phyloP scores from a whole-genome alignment of 2,888 invertebrate genomes.

The Yponomeuta evonymella region DNA sequence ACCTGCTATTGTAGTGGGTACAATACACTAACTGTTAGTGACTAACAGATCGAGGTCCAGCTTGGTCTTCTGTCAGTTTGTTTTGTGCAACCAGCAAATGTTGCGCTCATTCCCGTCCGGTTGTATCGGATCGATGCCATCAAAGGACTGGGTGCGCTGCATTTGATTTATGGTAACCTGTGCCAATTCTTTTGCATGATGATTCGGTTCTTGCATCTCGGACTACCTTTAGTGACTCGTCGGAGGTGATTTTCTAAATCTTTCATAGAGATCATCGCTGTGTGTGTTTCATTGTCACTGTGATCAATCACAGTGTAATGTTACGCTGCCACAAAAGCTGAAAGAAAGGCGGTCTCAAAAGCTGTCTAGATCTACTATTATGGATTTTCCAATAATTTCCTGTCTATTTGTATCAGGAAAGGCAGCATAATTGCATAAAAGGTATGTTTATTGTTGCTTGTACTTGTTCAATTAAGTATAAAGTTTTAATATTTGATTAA shows the following conservation, averaged over 20 bases:
- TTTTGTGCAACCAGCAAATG: background rate
- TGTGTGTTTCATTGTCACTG: conserved; percentile 16
- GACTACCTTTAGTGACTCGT: background rate
- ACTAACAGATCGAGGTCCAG: background rate
- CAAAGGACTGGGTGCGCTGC: background rate
- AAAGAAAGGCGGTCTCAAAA: too few species aligned
- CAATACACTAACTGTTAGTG: background rate
- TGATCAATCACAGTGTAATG: conserved; percentile 23
- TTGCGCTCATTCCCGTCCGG: background rate
- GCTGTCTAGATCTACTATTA: too few species aligned
- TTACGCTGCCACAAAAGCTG: background rate
- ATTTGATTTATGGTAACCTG: background rate
- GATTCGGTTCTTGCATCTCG: background rate
- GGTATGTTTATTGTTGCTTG: background rate
- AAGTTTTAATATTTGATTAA: conserved; percentile 11
- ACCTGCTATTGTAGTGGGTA: background rate
- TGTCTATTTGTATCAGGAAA: too few species aligned
- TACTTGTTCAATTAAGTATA: conserved; percentile 6
- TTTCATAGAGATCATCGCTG: background rate
- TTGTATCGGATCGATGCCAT: conserved; percentile 2
- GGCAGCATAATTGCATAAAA: conserved; percentile 1
- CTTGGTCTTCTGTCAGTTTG: background rate
- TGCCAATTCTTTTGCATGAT: conserved; percentile 3
- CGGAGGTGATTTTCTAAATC: background rate
- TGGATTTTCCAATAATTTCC: too few species aligned